Conservation (phyloP, 2,888 invertebrate species). For the Atrina japonica region DNA sequence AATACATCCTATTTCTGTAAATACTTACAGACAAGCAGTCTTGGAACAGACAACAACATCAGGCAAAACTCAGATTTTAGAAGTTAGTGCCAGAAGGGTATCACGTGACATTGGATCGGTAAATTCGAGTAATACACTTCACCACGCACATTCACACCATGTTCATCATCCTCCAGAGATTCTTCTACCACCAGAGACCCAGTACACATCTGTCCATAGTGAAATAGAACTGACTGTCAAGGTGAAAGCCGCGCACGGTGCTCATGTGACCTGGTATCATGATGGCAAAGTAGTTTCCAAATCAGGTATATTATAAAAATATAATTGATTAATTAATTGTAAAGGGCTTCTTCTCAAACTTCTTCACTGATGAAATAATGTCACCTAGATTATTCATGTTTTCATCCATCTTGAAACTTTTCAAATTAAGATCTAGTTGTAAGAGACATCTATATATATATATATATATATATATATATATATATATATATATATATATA, state of each 20-base stretch:
- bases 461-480: no score
- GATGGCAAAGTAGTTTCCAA: constrained; percentile 23
- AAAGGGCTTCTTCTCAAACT: no score
- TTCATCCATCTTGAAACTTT: no score
- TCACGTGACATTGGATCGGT: background rate
- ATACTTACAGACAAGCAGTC: constrained; percentile 12
- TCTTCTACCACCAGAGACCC: constrained; percentile 28
- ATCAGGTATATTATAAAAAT: no score
- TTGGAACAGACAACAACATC: constrained; percentile 23
- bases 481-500: no score
- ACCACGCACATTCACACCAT: constrained; percentile 10
- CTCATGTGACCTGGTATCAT: constrained; percentile 34
- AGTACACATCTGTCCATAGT: constrained; percentile 28
- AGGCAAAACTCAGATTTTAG: constrained; percentile 12
- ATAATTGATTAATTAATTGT: no score
- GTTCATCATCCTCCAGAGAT: constrained; percentile 39
- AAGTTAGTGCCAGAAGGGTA: constrained; percentile 25
- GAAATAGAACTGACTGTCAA: constrained; percentile 37
- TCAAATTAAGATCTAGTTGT: no score
- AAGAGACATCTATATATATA: no score
- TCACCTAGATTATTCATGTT: no score
- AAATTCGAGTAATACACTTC: background rate
- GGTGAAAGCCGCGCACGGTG: constrained; percentile 33
- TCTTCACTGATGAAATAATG: no score
- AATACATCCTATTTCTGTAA: no score